phyloP scores from a whole-genome alignment of 2,888 invertebrate species.

The Megaustenia siamemsis region DNA sequence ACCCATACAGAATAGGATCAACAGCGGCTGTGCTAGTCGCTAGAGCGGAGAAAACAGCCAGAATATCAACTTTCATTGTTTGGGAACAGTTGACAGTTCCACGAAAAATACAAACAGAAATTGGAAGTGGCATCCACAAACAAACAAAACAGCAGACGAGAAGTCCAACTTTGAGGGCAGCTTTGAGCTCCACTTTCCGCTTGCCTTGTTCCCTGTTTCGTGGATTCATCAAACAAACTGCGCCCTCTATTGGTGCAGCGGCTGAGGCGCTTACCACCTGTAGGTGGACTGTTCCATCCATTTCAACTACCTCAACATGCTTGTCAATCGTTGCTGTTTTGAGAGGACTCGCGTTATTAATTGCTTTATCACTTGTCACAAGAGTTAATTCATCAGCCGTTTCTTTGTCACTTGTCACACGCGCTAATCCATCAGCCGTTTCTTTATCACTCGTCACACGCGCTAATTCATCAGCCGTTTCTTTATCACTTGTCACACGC shows the following conservation, averaged over 20 bases:
- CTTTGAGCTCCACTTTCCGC: constrained; percentile 68
- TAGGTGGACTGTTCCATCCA: constrained; percentile 65
- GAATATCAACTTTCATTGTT: constrained; percentile 20
- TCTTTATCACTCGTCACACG: too few species aligned
- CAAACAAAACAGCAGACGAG: constrained; percentile 52
- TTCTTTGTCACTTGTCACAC: too few species aligned
- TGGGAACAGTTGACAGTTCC: constrained; percentile 8
- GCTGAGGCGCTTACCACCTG: neutral
- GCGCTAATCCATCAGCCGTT: too few species aligned
- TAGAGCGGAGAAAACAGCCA: constrained; percentile 47
- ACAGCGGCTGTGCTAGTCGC: constrained; percentile 51
- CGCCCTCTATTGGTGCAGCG: constrained; percentile 61
- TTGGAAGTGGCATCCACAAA: constrained; percentile 54
- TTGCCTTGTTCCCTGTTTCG: constrained; percentile 67
- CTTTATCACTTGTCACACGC: too few species aligned
- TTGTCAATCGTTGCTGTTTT: neutral
- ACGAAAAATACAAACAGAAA: constrained; percentile 38
- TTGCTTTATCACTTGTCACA: neutral
- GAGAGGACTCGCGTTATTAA: too few species aligned
- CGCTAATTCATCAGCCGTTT: too few species aligned
- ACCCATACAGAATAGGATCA: constrained; percentile 54
- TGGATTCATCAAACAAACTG: constrained; percentile 70
- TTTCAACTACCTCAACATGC: constrained; percentile 63
- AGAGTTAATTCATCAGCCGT: neutral
- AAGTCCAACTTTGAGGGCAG: constrained; percentile 68